Evolutionary conservation across 2,888 invertebrate genomes (phyloP).

Genomic region (Nomada ferruginata): DNA sequence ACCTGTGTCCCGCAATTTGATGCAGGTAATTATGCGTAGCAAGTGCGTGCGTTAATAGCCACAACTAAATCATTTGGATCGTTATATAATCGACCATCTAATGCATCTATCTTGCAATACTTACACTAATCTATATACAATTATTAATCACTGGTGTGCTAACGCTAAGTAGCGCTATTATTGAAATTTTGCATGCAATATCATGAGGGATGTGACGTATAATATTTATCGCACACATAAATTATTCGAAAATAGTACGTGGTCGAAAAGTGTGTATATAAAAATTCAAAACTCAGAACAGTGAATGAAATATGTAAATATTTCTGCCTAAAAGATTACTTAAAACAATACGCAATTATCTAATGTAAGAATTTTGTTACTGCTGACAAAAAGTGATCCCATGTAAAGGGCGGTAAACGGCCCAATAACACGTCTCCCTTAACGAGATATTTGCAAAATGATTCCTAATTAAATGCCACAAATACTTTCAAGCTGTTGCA

Average conservation of each 20-base stretch:
- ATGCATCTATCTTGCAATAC: conserved; percentile 31
- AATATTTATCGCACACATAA: conserved; percentile 6
- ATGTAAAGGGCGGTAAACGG: conserved; percentile 34
- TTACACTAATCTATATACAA: conserved; percentile 10
- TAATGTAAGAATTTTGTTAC: conserved; percentile 26
- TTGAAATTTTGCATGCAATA: conserved; percentile 22
- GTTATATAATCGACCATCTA: conserved; percentile 35
- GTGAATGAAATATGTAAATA: conserved; percentile 3
- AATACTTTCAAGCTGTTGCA: conserved; percentile 51
- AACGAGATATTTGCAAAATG: conserved; percentile 54
- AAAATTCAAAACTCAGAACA: conserved; percentile 3
- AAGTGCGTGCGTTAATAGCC: conserved; percentile 68
- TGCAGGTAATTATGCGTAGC: conserved; percentile 67
- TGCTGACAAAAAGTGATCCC: conserved; percentile 41
- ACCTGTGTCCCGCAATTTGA: conserved; percentile 52
- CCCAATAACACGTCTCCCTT: conserved; percentile 59
- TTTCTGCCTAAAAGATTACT: not conserved
- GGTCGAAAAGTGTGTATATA: not conserved
- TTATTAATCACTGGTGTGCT: conserved; percentile 25
- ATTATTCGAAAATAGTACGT: conserved; percentile 12
- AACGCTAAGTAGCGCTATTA: conserved; percentile 10
- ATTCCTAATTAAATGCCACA: conserved; percentile 55
- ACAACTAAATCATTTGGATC: conserved; percentile 53
- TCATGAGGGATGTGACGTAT: not conserved
- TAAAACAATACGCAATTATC: not conserved